Conservation (phyloP, 2,888 invertebrate genomes). For the Cantharis nigra region DNA sequence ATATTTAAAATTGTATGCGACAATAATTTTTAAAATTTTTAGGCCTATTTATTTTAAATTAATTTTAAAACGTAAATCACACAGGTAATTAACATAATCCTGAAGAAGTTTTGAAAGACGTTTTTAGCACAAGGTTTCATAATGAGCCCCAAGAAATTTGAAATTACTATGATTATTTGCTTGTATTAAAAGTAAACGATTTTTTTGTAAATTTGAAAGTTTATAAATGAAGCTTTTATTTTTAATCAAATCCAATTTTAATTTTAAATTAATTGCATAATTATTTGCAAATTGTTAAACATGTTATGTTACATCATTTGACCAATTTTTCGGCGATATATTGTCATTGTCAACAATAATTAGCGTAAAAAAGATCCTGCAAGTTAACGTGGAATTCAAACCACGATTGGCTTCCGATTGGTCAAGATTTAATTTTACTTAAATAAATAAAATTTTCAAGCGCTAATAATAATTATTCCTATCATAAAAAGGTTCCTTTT, state of each 20-base stretch:
- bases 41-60: neutral
- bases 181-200: neutral
- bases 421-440: no score
- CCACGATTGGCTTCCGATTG: no score
- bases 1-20: neutral
- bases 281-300: neutral
- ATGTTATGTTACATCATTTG: neutral
- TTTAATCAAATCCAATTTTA: neutral
- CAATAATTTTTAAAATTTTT: neutral
- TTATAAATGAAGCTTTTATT: neutral
- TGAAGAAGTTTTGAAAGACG: constrained; percentile 6
- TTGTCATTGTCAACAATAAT: neutral
- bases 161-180: constrained; percentile 15
- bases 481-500: neutral
- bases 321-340: neutral
- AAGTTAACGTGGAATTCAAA: no score
- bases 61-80: neutral
- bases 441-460: neutral
- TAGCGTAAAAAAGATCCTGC: no score
- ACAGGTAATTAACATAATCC: neutral
- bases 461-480: neutral
- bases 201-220: neutral
- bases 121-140: constrained; percentile 19
- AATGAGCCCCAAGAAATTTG: constrained; percentile 14
- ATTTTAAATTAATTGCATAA: neutral